Base-by-base conservation (phyloP, 2,113 vertebrate genomes). In the Tyto alba region DNA sequence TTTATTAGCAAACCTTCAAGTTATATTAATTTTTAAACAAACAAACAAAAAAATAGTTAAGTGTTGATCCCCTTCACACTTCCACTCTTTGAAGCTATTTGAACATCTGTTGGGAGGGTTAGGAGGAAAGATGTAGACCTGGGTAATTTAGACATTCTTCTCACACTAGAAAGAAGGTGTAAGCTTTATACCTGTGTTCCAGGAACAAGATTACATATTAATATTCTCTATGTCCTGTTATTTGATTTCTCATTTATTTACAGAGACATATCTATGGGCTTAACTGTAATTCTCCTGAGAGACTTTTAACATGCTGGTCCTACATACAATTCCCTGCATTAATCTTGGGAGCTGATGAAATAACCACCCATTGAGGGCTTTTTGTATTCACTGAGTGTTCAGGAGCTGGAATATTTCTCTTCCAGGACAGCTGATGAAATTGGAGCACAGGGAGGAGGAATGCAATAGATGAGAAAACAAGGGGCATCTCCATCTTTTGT, bases 151-250 rank as follows among this genome's bases (percentile, higher is more conserved):
- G 93, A 80, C 53, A 88, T 64, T 57, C 67, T n/a, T 73, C 91
- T 77, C 69, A 64, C 66, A 92, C 87, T 50, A 25, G 66, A 77
- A 82, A 86, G 38, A 66, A 88, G 82, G 34, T 92, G 64, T 63
- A 93, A 93, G 93, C 86, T 74, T 95, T 78, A 69, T 89, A 64
- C 84, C 85, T 97, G 81, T 89, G 89, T 81, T 91, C 84, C 77
- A 91, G 84, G 88, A 92, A 92, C 85, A 95, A 91, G 95, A 96
- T 95, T 93, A 93, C 82, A 64, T 95, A 87, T 93, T 95, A 95
- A 97, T 93, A 97, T 75, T 93, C 93, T 95, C 45, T 95, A 90
- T 95, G 81, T 89, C 93, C 92, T 93, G 87, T 95, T 95, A 90
- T 91, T 95, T 89, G 86, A 74, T 57, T 85, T 71, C 75, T 96